These are phyloP conservation scores for Mythimna albipuncta DNA, from an alignment of 2,888 invertebrate species.

Conservation along the genomic window DNA sequence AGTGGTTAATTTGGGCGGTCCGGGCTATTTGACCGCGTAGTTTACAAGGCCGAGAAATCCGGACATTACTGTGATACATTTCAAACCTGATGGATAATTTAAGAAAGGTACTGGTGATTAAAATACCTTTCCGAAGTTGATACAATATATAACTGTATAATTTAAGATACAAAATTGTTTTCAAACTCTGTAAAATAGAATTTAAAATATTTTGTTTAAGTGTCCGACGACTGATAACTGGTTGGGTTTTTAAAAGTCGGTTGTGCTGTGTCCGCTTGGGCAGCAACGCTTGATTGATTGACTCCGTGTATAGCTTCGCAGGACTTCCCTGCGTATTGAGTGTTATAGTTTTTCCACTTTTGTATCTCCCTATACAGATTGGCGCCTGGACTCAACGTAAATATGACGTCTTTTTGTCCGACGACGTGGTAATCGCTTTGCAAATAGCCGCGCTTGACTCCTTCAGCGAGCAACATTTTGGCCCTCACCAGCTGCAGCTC, in stretches of 20 bases:
- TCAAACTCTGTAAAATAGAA: not conserved
- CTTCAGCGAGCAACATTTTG: slow-evolving; percentile 73
- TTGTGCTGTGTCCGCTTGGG: not conserved
- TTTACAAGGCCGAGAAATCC: not conserved
- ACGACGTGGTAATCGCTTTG: slow-evolving; percentile 75
- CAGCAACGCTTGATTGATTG: slow-evolving; percentile 10
- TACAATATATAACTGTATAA: not conserved
- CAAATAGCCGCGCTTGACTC: slow-evolving; percentile 74
- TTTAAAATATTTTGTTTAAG: not conserved
- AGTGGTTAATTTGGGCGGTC: not conserved
- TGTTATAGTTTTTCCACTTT: slow-evolving; percentile 71
- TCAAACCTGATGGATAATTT: not conserved
- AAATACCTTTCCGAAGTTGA: not conserved
- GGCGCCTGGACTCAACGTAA: slow-evolving; percentile 78
- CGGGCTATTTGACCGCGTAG: not conserved
- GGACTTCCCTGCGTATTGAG: slow-evolving; percentile 66
- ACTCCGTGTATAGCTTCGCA: slow-evolving; percentile 73
- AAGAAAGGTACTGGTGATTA: slow-evolving; percentile 4
- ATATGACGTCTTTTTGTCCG: slow-evolving; percentile 76
- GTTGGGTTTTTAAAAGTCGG: not conserved
- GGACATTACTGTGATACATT: not conserved
- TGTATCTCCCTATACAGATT: slow-evolving; percentile 76
- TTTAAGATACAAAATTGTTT: slow-evolving; percentile 13
- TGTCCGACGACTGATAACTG: slow-evolving; percentile 5
- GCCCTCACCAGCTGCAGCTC: slow-evolving; percentile 73